Percentiles rank a stretch among this genome's conserved stretches.
Conservation (phyloP, 2,888 invertebrate genomes). For the Nineta flava region DNA sequence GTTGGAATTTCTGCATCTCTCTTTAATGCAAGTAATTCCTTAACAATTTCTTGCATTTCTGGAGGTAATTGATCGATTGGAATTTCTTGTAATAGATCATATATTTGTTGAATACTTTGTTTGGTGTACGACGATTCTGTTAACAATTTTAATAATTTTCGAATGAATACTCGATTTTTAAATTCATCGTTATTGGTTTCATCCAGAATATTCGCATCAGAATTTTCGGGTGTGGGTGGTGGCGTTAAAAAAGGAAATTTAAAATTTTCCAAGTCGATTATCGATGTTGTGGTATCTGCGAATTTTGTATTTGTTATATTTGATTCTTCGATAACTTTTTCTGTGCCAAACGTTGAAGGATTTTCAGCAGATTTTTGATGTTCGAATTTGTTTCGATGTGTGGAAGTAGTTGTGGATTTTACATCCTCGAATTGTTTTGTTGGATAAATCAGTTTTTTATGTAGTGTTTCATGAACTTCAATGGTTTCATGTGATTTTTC, state of each 20-base stretch:
- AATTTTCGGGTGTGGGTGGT: conserved; percentile 22
- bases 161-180: too few species aligned
- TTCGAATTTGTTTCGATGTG: too few species aligned
- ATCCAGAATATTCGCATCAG: conserved; percentile 15
- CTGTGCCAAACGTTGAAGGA: neutral
- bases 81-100: conserved; percentile 3
- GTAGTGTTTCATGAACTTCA: too few species aligned
- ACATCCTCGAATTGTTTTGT: too few species aligned
- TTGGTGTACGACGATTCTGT: too few species aligned
- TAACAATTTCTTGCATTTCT: conserved; percentile 5
- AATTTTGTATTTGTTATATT: neutral
- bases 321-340: neutral
- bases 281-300: neutral
- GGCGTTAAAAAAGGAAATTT: conserved; percentile 19
- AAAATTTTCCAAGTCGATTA: neutral
- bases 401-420: too few species aligned
- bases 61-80: conserved; percentile 3
- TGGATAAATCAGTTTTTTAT: too few species aligned
- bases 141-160: too few species aligned
- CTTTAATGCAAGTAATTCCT: neutral
- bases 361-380: too few species aligned
- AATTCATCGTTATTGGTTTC: too few species aligned
- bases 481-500: too few species aligned
- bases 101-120: conserved; percentile 19
- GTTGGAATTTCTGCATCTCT: neutral